A percentile compares a stretch with the other conserved stretches of the same genome.
phyloP scores from a whole-genome alignment of 2,888 invertebrate genomes.

The Mimumesa dahlbomi region DNA sequence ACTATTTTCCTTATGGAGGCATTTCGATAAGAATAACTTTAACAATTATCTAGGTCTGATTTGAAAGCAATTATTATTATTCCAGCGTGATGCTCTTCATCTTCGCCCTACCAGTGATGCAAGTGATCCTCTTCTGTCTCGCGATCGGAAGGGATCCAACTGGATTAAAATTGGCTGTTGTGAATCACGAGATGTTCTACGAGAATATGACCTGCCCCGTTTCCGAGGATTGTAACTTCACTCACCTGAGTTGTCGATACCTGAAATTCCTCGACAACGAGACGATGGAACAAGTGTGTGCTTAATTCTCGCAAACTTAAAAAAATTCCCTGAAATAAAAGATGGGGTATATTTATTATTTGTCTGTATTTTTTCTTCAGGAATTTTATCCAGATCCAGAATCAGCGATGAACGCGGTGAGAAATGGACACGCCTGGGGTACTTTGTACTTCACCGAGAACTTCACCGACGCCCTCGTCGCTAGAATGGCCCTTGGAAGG shows the following conservation, averaged over 20 bases:
- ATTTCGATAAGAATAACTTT: no score
- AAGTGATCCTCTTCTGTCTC: constrained; percentile 95
- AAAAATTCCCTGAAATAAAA: neutral
- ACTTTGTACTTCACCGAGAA: constrained; percentile 93
- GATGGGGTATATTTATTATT: neutral
- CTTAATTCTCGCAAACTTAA: neutral
- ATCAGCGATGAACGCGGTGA: constrained; percentile 87
- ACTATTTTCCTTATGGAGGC: no score
- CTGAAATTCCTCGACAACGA: constrained; percentile 87
- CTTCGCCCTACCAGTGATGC: constrained; percentile 95
- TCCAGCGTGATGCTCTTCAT: constrained; percentile 92
- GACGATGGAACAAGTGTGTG: constrained; percentile 85
- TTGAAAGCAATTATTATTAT: neutral
- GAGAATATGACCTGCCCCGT: constrained; percentile 81
- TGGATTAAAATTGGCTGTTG: constrained; percentile 89
- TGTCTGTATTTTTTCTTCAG: constrained; percentile 61
- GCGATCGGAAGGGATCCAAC: constrained; percentile 94
- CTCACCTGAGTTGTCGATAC: constrained; percentile 90
- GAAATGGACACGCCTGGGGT: constrained; percentile 92
- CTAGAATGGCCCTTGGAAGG: constrained; percentile 89
- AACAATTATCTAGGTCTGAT: no score
- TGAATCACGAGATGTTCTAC: constrained; percentile 85
- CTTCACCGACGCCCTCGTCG: constrained; percentile 92
- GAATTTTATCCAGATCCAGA: constrained; percentile 85
- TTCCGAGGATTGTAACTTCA: constrained; percentile 86